phyloP scores from a whole-genome alignment of 1,140 invertebrate species.

The Diorhabda carinulata region DNA sequence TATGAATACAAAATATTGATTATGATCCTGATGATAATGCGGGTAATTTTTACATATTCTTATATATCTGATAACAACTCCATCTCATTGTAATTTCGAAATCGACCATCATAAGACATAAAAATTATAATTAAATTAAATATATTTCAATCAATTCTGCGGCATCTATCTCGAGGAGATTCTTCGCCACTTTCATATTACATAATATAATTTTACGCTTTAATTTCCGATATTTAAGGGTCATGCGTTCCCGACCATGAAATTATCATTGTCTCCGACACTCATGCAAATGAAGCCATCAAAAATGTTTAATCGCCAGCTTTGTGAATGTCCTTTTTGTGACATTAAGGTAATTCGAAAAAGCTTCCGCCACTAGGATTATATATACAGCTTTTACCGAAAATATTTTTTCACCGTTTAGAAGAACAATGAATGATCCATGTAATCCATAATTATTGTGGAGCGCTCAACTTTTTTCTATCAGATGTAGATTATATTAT shows the following conservation, averaged over 20 bases:
- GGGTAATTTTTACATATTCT: too few species aligned
- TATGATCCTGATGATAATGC: too few species aligned
- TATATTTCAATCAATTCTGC: background rate
- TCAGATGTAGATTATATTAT: too few species aligned
- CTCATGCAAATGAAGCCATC: background rate
- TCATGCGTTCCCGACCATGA: background rate
- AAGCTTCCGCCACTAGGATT: background rate
- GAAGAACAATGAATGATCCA: slow-evolving; percentile 3
- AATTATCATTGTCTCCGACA: background rate
- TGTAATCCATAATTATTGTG: background rate
- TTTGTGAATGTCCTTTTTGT: slow-evolving; percentile 1
- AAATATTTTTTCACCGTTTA: background rate
- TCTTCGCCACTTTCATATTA: background rate
- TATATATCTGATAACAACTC: too few species aligned
- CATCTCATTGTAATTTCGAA: too few species aligned
- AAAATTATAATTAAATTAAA: background rate
- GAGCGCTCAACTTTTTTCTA: too few species aligned
- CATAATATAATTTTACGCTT: background rate
- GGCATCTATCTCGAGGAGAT: background rate
- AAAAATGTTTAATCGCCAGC: background rate
- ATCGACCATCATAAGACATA: too few species aligned
- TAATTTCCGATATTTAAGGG: slow-evolving; percentile 1
- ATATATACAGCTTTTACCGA: background rate
- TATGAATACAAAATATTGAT: too few species aligned
- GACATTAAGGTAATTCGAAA: background rate